Percentiles rank a stretch among this genome's conserved stretches.
phyloP scores from a whole-genome alignment of 2,113 vertebrate species.

The Aix galericulata region DNA sequence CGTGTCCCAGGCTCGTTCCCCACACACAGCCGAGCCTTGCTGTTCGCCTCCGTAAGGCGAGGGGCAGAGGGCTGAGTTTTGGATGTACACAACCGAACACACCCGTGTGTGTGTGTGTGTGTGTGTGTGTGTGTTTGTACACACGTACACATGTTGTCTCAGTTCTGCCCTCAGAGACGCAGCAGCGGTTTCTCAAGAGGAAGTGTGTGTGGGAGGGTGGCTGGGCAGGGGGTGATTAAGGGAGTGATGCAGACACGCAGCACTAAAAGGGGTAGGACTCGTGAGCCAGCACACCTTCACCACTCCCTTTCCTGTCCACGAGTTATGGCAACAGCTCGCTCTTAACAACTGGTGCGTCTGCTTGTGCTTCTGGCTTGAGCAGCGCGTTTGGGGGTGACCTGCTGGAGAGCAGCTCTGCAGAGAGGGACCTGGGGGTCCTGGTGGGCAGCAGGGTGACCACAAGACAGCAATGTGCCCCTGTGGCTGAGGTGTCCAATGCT shows the following conservation, averaged over 20 bases:
- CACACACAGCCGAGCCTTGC: no score
- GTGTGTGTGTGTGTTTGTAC: fast-evolving
- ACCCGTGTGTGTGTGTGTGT: no score
- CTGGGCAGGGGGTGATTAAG: not conserved
- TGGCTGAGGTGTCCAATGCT: no score
- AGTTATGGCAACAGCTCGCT: fast-evolving
- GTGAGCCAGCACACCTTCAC: fast-evolving
- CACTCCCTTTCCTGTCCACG: fast-evolving
- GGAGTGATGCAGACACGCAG: fast-evolving
- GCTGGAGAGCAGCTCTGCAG: no score
- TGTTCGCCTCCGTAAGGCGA: fast-evolving
- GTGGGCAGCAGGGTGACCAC: no score
- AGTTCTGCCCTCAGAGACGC: no score
- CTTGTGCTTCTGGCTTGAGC: not conserved
- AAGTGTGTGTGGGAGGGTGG: not conserved
- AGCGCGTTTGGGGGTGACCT: fast-evolving
- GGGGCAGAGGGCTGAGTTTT: fast-evolving
- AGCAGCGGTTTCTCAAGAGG: not conserved
- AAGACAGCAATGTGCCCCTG: no score
- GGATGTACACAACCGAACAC: fast-evolving
- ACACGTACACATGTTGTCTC: no score
- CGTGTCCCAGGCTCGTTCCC: no score
- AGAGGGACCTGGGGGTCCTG: no score
- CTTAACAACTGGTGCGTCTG: fast-evolving
- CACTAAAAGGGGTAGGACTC: not conserved